A percentile compares a stretch with the other conserved stretches of the same genome.
phyloP scores from a whole-genome alignment of 2,113 vertebrate species.

The Siniperca chuatsi region DNA sequence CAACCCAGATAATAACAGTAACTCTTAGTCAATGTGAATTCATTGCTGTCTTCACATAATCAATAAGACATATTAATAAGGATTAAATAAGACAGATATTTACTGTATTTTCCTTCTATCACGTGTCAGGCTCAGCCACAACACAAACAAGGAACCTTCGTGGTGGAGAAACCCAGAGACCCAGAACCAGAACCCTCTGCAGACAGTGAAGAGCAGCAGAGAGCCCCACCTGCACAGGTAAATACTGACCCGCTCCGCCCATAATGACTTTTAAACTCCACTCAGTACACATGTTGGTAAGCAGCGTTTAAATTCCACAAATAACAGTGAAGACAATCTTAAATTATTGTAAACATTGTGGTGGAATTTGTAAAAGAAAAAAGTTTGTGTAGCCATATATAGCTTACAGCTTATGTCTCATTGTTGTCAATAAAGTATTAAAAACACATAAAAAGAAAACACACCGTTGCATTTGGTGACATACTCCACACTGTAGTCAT shows the following conservation, averaged over 20 bases:
- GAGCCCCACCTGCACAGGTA: conserved; percentile 77
- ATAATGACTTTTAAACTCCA: background rate
- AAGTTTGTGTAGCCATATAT: too few relatives aligned
- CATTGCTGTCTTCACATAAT: background rate
- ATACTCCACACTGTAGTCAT: too few relatives aligned
- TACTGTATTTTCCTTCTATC: background rate
- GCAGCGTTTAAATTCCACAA: background rate
- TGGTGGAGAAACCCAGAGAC: conserved; percentile 80
- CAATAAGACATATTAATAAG: background rate
- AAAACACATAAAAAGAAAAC: too few relatives aligned
- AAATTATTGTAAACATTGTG: too few relatives aligned
- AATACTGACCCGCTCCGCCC: background rate
- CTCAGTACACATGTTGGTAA: background rate
- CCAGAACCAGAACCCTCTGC: conserved; percentile 23
- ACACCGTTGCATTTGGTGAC: too few relatives aligned
- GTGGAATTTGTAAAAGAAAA: too few relatives aligned
- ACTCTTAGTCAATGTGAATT: too few relatives aligned
- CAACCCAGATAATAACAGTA: too few relatives aligned
- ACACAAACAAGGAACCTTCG: conserved; percentile 79
- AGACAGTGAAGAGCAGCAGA: conserved; percentile 9
- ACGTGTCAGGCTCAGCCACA: conserved; percentile 39
- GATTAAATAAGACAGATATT: too few relatives aligned
- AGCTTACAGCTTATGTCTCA: too few relatives aligned
- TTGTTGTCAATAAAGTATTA: too few relatives aligned
- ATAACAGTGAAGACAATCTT: background rate